These are phyloP conservation scores for Tachysurus vachellii DNA, from an alignment of 2,113 vertebrate genomes.

Conservation along the genomic window DNA sequence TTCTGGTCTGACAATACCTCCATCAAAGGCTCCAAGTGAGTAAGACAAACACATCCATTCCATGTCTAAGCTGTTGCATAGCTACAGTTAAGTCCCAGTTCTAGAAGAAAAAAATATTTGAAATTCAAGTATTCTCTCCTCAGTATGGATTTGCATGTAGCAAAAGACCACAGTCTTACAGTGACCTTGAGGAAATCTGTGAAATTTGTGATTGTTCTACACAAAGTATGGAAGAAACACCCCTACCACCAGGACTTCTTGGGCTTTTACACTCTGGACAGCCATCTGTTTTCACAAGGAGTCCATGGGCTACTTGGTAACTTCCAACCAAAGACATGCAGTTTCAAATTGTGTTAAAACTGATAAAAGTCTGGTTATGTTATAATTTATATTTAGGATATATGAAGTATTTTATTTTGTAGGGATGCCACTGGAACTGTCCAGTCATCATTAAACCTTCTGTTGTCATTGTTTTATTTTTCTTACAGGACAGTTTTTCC, in stretches of 20 bases:
- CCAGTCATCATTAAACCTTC: background rate
- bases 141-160: constrained; percentile 82
- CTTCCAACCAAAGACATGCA: constrained; percentile 27
- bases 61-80: background rate
- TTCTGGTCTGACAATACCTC: constrained; percentile 80
- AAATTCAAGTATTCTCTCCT: background rate
- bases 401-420: no score
- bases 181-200: constrained; percentile 79
- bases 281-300: constrained; percentile 77
- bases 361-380: no score
- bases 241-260: constrained; percentile 84
- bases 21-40: constrained; percentile 77
- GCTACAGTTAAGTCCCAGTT: background rate
- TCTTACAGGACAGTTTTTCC: constrained; percentile 90
- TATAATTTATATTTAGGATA: no score
- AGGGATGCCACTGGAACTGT: no score
- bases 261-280: constrained; percentile 88
- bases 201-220: constrained; percentile 87
- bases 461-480: background rate
- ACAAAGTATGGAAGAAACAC: constrained; percentile 86
- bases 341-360: no score
- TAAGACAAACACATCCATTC: background rate
- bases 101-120: background rate
- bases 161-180: constrained; percentile 76
- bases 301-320: constrained; percentile 93